Evolutionary conservation across 2,113 vertebrate species (phyloP).

Genomic region (Oceanites oceanicus): DNA sequence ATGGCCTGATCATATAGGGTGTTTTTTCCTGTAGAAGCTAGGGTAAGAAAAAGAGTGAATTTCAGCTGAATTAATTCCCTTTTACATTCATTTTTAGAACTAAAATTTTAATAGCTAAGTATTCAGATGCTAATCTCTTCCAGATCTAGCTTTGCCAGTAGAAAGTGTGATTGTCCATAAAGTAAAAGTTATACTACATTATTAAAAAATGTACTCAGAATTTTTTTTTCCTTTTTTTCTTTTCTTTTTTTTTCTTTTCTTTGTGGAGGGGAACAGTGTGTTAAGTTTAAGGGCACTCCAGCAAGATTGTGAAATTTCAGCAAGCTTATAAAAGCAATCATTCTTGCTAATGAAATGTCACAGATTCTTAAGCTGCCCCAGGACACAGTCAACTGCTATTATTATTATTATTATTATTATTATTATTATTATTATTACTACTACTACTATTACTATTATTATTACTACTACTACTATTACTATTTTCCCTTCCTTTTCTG

Average conservation of each 20-base stretch:
- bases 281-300: conserved; percentile 14
- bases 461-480: too few species aligned
- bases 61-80: background rate
- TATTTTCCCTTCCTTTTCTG: too few species aligned
- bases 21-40: background rate
- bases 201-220: background rate
- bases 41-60: background rate
- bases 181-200: background rate
- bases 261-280: background rate
- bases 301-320: background rate
- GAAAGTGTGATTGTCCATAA: background rate
- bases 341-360: conserved; percentile 50
- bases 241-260: background rate
- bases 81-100: background rate
- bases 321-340: conserved; percentile 40
- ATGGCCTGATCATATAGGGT: background rate
- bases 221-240: too few species aligned
- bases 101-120: background rate
- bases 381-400: background rate
- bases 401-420: background rate
- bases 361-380: conserved; percentile 53
- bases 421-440: too few species aligned
- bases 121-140: background rate
- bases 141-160: background rate
- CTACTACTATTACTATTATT: background rate